Conservation (phyloP, 2,888 invertebrate species). For the Dione vanillae region DNA sequence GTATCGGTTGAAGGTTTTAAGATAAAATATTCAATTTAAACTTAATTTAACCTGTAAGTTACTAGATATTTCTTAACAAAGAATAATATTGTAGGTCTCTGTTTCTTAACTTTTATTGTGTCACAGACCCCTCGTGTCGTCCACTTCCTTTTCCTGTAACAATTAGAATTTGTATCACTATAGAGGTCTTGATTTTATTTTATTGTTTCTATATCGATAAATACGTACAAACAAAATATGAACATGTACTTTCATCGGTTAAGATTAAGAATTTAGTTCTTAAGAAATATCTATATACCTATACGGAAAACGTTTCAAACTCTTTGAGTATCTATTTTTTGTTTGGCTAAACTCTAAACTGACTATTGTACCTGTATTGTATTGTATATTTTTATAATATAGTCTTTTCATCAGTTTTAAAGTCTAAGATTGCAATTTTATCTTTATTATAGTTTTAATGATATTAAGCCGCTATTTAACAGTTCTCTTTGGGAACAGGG, state of each 20-base stretch:
- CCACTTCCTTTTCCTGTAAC: too few species aligned
- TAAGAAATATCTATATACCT: background rate
- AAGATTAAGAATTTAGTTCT: too few species aligned
- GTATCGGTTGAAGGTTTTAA: background rate
- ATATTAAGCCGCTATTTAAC: slow-evolving; percentile 31
- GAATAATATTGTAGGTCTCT: too few species aligned
- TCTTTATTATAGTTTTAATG: slow-evolving; percentile 24
- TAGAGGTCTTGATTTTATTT: too few species aligned
- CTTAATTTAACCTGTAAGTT: background rate
- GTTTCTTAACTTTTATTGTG: too few species aligned
- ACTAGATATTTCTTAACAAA: background rate
- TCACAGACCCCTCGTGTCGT: too few species aligned
- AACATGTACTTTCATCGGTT: too few species aligned
- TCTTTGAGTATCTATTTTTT: background rate
- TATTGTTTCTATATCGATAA: too few species aligned
- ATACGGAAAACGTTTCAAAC: background rate
- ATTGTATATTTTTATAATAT: background rate
- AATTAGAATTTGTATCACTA: too few species aligned
- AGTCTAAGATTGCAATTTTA: slow-evolving; percentile 33
- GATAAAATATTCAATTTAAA: background rate
- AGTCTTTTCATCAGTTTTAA: slow-evolving; percentile 31
- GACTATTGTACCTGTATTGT: background rate
- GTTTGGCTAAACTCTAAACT: background rate
- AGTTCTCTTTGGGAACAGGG: slow-evolving; percentile 25
- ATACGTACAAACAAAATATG: too few species aligned